Evolutionary conservation across 1,140 invertebrate species (phyloP), one percentile per base, ranked within the genome.

Genomic region (Drosophila pruinosa): DNA sequence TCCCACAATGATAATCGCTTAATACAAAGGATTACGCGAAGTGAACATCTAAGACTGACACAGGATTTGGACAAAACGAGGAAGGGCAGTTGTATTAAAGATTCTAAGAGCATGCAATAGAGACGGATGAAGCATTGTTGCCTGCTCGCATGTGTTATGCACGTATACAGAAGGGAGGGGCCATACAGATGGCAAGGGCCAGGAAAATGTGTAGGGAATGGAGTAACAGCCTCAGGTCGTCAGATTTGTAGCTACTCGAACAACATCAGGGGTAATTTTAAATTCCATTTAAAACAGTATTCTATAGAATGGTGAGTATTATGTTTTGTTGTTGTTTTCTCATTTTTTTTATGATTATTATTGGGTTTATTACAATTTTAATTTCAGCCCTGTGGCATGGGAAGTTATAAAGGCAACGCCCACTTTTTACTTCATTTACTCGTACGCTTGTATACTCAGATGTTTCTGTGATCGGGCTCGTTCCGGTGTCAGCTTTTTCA

Each of bases 401-500:
- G 80, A 68, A 75, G 80, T 76, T 58, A 53, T 34, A 47, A 2
- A 22, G 72, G 80, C 21, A 65, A 75, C 80, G 81, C 80, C 80
- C 52, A 45, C 50, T 52, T 72, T 73, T 53, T 65, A 58, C 65
- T 50, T 70, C 54, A 57, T 41, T 56, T 56, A 81, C 36, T 47
- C 22, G 19, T 7, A 48, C 15, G 26, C 12, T 39, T 28, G 28
- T 6, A 21, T 59, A 4, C 56, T 14, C 15, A 14, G 1, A 56
- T 48, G 43, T 26, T 15, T 38, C 38, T 45, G 38, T 43, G 41
- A 52, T 56, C 31, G 47, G 17, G 15, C 39, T 77, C 80, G 80
- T 83, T 85, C 76, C 80, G 80, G 80, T 83, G 76, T 80, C 80
- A 85, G 80, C 75, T 79, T 85, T 82, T 83, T 85, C 72, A 76